Evolutionary conservation across 2,888 invertebrate species (phyloP).

Genomic region (Trichogramma dendrolimi): DNA sequence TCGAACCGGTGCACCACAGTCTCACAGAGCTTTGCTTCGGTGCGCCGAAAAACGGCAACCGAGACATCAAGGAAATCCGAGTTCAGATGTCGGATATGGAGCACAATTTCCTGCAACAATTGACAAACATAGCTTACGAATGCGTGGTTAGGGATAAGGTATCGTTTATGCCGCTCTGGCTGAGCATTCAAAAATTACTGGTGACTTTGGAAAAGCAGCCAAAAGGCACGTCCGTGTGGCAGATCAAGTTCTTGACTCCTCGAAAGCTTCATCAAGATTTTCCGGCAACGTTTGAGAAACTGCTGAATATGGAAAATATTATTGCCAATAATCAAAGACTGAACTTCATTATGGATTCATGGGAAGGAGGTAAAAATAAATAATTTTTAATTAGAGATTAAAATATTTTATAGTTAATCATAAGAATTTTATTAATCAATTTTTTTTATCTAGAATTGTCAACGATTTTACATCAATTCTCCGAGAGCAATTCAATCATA

Average conservation of each 20-base stretch:
- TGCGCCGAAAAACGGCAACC: neutral
- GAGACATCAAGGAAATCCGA: conserved; percentile 7
- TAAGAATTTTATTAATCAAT: conserved; percentile 2
- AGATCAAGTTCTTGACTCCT: conserved; percentile 66
- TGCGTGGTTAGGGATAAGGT: conserved; percentile 77
- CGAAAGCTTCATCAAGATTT: conserved; percentile 55
- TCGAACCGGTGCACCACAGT: conserved; percentile 13
- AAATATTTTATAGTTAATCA: conserved; percentile 2
- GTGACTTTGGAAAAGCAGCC: conserved; percentile 57
- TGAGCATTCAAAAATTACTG: conserved; percentile 59
- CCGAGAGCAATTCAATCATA: neutral
- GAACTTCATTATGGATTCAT: conserved; percentile 55
- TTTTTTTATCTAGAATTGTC: conserved; percentile 9
- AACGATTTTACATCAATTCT: neutral
- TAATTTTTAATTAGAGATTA: conserved; percentile 6
- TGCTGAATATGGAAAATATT: conserved; percentile 62
- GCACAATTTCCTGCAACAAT: conserved; percentile 42
- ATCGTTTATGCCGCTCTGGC: conserved; percentile 69
- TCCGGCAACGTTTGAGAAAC: conserved; percentile 48
- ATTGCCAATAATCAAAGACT: conserved; percentile 61
- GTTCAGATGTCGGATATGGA: conserved; percentile 37
- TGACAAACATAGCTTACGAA: conserved; percentile 64
- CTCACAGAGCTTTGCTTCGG: conserved; percentile 11
- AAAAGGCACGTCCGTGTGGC: conserved; percentile 65
- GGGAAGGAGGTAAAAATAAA: conserved; percentile 53